These are phyloP conservation scores for Orchesella flavescens DNA, from an alignment of 2,888 invertebrate species.

Conservation along the genomic window DNA sequence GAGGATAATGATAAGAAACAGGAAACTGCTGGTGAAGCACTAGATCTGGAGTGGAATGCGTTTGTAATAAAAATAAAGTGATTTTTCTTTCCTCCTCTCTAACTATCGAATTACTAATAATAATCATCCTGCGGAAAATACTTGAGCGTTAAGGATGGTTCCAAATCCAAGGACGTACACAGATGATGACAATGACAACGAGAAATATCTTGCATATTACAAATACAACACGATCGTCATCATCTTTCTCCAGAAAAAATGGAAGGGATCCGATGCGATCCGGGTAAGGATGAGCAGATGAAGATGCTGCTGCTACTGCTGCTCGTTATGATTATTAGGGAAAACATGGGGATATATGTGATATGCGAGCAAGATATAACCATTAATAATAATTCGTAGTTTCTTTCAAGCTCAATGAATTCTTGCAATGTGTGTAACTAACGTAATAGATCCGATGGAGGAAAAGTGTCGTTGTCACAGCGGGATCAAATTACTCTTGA, in stretches of 20 bases:
- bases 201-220: slow-evolving; percentile 29
- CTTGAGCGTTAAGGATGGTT: background rate
- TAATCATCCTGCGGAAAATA: slow-evolving; percentile 31
- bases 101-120: no score
- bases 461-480: slow-evolving; percentile 37
- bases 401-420: no score
- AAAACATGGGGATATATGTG: no score
- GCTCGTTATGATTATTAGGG: no score
- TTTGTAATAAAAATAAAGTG: slow-evolving; percentile 46
- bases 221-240: no score
- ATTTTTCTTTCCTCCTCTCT: slow-evolving; percentile 22
- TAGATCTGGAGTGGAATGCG: background rate
- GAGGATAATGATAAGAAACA: slow-evolving; percentile 25
- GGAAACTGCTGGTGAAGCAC: background rate
- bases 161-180: slow-evolving; percentile 1
- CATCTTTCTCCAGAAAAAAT: slow-evolving; percentile 9
- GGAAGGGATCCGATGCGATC: no score
- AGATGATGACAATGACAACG: slow-evolving; percentile 6
- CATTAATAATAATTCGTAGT: slow-evolving; percentile 44
- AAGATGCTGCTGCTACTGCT: no score
- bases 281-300: slow-evolving; percentile 18
- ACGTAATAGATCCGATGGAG: slow-evolving; percentile 15
- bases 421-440: no score
- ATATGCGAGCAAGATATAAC: background rate
- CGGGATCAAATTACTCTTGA: slow-evolving; percentile 43